Evolutionary conservation across 2,113 vertebrate genomes (phyloP).

Genomic region (Lepisosteus oculatus): DNA sequence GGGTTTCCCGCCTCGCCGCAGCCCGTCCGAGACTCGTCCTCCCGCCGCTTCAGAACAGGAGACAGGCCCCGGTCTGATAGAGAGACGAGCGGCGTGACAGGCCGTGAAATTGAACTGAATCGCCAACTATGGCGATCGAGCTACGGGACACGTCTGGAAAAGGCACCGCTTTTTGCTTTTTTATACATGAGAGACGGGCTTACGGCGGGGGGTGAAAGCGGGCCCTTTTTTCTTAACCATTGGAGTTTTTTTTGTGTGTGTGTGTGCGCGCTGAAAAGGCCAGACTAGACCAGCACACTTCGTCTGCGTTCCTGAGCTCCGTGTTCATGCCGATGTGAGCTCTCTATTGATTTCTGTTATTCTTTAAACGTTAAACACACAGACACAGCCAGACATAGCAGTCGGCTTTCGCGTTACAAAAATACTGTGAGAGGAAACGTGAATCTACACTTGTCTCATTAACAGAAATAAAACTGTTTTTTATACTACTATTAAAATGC

Average conservation of each 20-base stretch:
- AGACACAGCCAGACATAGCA: no score
- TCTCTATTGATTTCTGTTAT: no score
- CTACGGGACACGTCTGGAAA: slow-evolving; percentile 25
- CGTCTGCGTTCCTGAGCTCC: slow-evolving; percentile 4
- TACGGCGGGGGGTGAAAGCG: not conserved
- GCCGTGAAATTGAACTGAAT: slow-evolving; percentile 62
- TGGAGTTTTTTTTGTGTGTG: not conserved
- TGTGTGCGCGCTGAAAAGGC: not conserved
- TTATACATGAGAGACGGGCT: not conserved
- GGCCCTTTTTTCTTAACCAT: no score
- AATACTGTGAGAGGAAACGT: no score
- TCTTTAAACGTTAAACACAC: no score
- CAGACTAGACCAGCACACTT: not conserved
- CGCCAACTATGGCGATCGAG: slow-evolving; percentile 28
- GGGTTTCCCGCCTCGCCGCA: no score
- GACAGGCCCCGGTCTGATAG: slow-evolving; percentile 40
- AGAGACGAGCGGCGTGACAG: slow-evolving; percentile 51
- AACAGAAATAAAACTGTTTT: no score
- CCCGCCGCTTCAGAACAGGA: not conserved
- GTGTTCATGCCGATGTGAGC: no score
- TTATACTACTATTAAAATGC: no score
- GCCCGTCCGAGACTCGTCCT: not conserved
- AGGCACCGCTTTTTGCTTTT: slow-evolving; percentile 16
- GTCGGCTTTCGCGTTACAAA: no score
- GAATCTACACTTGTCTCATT: no score